phyloP scores from a whole-genome alignment of 2,113 vertebrate genomes.

The Microtus montanus region DNA sequence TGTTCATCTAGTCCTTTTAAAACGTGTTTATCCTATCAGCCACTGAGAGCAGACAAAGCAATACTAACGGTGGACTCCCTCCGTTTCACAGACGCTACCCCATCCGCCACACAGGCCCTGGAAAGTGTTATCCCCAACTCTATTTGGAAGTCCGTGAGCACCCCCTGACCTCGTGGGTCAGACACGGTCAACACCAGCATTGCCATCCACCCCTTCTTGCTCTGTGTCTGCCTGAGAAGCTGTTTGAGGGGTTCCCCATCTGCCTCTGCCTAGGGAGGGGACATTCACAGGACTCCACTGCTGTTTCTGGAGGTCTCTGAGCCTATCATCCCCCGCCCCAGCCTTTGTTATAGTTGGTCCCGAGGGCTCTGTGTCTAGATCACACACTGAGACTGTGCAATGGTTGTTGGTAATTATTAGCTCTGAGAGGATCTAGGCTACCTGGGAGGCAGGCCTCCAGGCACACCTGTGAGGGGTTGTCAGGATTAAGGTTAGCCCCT shows the following conservation, averaged over 20 bases:
- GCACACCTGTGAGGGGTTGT: neutral
- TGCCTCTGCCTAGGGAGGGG: neutral
- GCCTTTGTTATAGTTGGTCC: neutral
- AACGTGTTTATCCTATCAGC: neutral
- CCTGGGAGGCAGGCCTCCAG: neutral
- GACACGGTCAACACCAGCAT: neutral
- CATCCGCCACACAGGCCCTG: neutral
- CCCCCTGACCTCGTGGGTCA: neutral
- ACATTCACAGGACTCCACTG: neutral
- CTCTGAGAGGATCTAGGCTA: neutral
- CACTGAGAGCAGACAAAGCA: neutral
- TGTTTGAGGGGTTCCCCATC: neutral
- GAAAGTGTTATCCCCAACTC: neutral
- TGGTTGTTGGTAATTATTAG: neutral
- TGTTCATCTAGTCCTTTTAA: neutral
- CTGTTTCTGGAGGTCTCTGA: neutral
- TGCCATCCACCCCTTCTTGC: neutral
- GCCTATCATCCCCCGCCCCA: no score
- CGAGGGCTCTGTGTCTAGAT: neutral
- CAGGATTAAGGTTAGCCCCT: neutral
- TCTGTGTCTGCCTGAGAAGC: neutral
- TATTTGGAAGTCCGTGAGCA: neutral
- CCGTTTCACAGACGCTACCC: neutral
- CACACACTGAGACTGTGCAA: neutral
- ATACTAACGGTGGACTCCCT: neutral